Base-by-base conservation (phyloP, 2,797 vertebrate genomes). In the Syngnathus rostellatus region DNA sequence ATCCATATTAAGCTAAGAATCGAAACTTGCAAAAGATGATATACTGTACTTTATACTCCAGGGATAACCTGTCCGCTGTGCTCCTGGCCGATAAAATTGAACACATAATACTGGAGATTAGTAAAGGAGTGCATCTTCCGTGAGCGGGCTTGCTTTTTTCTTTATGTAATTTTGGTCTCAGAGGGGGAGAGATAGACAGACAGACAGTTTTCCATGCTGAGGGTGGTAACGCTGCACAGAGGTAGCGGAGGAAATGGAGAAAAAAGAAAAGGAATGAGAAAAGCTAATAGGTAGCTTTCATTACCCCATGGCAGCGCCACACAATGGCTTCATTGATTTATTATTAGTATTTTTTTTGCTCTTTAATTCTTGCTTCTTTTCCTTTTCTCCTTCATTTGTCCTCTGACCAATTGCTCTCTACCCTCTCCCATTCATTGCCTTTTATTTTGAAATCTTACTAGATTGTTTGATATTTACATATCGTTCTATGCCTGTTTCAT, bases 251-350 rank as follows among this genome's bases (percentile, higher is more conserved):
- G 38, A 66, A 38, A 66, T 62, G 69, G 51, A 55, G 41, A 31
- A 16, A 40, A 69, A 46, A 39, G 65, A 21, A 54, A 54, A 68
- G 68, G 66, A 64, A 75, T 48, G 77, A 76, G 63, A 61, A 38
- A 64, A 48, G 67, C 66, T 83, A 87, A 79, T 85, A 83, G 86
- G 84, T 83, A 80, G 76, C 77, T 87, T 85, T 81, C 78, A 87
- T 86, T 89, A 85, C 72, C 57, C 57, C 5, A 58, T 76, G 72
- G 73, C 68, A 72, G 73, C 10, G 6, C 74, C 68, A 68, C 66
- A 70, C 77, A 84, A 82, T 74, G 74, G 78, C 41, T 68, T 72
- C 75, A 83, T 79, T 73, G 72, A 85, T 87, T 83, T 84, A 82
- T 81, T 76, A 66, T 77, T 73, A 71, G 73, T 66, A 54, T 75